Base-by-base conservation (phyloP, 2,113 vertebrate genomes). In the Nicator chloris region DNA sequence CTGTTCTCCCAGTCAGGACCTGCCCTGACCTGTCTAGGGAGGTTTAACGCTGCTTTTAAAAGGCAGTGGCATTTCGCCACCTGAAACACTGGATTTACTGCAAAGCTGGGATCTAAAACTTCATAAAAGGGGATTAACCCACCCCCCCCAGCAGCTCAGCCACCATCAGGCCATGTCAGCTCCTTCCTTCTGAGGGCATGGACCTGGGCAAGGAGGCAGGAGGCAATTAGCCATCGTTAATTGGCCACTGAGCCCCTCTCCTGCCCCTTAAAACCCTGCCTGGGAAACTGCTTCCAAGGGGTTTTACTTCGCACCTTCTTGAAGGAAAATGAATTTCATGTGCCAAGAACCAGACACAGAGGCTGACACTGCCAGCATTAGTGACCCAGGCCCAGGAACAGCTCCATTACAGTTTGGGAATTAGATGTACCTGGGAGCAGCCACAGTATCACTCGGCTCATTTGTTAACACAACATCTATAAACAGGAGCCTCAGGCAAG, bases 401-500 rank as follows among this genome's bases (percentile, higher is more conserved):
- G 42, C 82, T 91, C 85, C 70, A 45, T 85, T 60, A 60, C 1
- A 0, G 35, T 33, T 37, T 17, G 76, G 85, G 89, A 82, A 87
- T 76, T 60, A 31, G 81, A 78, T 27, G 15, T 21, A 42, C 54
- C 96, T 91, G 84, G 70, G 91, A 92, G 69, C 83, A 93, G 92
- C 71, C 70, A 31, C 93, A 68, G 33, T 50, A 83, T 71, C 92
- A 88, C 80, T 86, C 66, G 68, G 50, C 76, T 72, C 77, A 37
- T 92, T 93, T 94, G 91, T 94, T 96, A 95, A 82, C 80, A 73
- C 53, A 95, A 64, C 63, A 12, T 15, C 24, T 47, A 28, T 37
- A 69, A 54, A 75, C 69, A 63, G 50, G 37, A 84, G 42, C 13
- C 75, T 66, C 59, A 64, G 75, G 60, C 79, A 45, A 90, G 59